A percentile compares a stretch with the other conserved stretches of the same genome.
These are phyloP conservation scores for Eucera pruinosa DNA, from an alignment of 2,888 invertebrate species.

Conservation along the genomic window DNA sequence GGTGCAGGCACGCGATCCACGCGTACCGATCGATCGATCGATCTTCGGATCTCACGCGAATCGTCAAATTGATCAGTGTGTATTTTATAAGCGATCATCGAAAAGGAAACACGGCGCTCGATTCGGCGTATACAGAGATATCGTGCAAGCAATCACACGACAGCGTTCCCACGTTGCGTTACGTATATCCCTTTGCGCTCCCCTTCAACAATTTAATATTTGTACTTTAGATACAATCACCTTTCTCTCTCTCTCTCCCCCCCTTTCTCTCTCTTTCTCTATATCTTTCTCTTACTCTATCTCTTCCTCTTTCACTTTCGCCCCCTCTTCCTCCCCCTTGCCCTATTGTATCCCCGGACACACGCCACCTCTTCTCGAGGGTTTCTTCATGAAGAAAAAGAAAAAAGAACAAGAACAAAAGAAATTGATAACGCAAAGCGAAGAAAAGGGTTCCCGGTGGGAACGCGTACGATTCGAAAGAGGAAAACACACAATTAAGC, in stretches of 20 bases:
- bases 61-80: too few relatives aligned
- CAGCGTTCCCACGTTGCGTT: constrained; percentile 51
- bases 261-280: constrained; percentile 26
- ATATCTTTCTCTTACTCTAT: too few relatives aligned
- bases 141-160: constrained; percentile 34
- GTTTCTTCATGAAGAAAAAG: constrained; percentile 8
- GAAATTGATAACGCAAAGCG: neutral
- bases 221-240: constrained; percentile 54
- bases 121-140: constrained; percentile 49
- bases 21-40: too few relatives aligned
- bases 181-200: constrained; percentile 42
- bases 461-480: constrained; percentile 53
- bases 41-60: too few relatives aligned
- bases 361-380: constrained; percentile 28
- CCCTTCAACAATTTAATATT: constrained; percentile 50
- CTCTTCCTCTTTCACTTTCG: constrained; percentile 37
- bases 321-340: too few relatives aligned
- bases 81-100: too few relatives aligned
- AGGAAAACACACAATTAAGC: constrained; percentile 75
- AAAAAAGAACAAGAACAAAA: neutral
- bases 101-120: neutral
- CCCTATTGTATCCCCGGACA: constrained; percentile 16
- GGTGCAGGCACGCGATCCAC: too few relatives aligned
- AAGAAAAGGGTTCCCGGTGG: constrained; percentile 31
- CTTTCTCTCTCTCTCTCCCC: constrained; percentile 26